These are phyloP conservation scores for Hydraecia micacea DNA, from an alignment of 2,888 invertebrate species.

Conservation along the genomic window DNA sequence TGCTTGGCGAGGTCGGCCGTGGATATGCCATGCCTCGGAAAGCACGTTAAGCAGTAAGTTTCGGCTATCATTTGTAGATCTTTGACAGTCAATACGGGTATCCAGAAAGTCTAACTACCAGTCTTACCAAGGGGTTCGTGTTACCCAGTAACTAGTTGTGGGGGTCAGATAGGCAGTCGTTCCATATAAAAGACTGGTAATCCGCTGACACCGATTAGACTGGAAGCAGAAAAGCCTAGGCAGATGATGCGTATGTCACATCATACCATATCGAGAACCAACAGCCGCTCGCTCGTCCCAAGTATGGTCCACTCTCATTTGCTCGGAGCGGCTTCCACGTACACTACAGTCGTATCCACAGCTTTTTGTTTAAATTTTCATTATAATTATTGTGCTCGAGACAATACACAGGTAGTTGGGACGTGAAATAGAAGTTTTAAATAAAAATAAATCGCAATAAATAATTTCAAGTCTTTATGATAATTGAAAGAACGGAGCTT, in stretches of 20 bases:
- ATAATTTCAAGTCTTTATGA: background rate
- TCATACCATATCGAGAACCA: background rate
- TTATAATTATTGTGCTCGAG: background rate
- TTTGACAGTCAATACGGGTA: background rate
- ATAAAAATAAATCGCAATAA: background rate
- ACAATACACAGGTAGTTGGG: no score
- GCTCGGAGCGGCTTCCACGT: background rate
- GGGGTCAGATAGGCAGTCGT: background rate
- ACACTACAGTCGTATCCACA: background rate
- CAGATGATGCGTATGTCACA: background rate
- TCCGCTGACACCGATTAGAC: background rate
- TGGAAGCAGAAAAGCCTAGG: background rate
- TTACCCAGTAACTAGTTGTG: background rate
- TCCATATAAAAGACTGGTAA: background rate
- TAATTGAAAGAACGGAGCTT: background rate
- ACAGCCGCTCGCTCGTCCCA: background rate
- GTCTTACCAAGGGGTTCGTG: background rate
- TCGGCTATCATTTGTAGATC: background rate
- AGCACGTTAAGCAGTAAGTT: background rate
- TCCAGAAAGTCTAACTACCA: background rate
- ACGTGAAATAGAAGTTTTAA: background rate
- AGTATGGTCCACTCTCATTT: slow-evolving; percentile 4
- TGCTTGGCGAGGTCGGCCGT: no score
- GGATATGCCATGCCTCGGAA: background rate
- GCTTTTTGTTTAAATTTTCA: slow-evolving; percentile 9